Base-by-base conservation (phyloP, 1,140 invertebrate genomes). In the Lepidurus apus region DNA sequence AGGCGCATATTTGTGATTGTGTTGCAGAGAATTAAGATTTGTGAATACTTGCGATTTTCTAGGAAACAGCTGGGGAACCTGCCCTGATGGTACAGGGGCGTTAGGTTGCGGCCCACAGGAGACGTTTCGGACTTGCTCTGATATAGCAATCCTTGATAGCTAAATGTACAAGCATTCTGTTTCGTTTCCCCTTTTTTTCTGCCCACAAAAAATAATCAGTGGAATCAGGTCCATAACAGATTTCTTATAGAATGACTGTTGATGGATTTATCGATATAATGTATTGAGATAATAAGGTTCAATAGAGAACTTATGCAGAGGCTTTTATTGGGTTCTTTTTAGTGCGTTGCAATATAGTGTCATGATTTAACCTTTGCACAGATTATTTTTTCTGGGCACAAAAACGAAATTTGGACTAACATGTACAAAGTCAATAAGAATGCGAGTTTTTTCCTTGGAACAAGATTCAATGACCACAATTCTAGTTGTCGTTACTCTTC, bases 71-170 rank as follows among this genome's bases (percentile, higher is more conserved):
- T 85, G 84, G 84, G 85, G 84, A 17, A 79, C 77, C 9, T 85
- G 84, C 74, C 76, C 79, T 8, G 80, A 83, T 74, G 84, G 84
- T 79, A 80, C 74, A 10, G 80, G 80, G 43, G 79, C 73, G 73
- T 26, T 83, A 1, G 94, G 94, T 0, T 95, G 94, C 82, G 94
- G 94, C 24, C 88, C 88, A 77, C 92, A 94, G 73, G 94, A 96
- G 85, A 95, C 92, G 0, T 96, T 95, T 84, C 87, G 92, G 73
- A 95, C 95, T 82, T 95, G 94, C 82, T 94, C 94, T 0, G 94
- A 96, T 83, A 88, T 96, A 65, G 43, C 76, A 43, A 77, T 77
- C 26, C 53, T 65, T 65, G 53, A 65, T 65, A 65, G 21, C 13
- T 65, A 65, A 65, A 65, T 65, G 53, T 7, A 17, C 21, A 65